These are phyloP conservation scores for Megaceryle torquata DNA, from an alignment of 2,113 vertebrate species.

Conservation along the genomic window DNA sequence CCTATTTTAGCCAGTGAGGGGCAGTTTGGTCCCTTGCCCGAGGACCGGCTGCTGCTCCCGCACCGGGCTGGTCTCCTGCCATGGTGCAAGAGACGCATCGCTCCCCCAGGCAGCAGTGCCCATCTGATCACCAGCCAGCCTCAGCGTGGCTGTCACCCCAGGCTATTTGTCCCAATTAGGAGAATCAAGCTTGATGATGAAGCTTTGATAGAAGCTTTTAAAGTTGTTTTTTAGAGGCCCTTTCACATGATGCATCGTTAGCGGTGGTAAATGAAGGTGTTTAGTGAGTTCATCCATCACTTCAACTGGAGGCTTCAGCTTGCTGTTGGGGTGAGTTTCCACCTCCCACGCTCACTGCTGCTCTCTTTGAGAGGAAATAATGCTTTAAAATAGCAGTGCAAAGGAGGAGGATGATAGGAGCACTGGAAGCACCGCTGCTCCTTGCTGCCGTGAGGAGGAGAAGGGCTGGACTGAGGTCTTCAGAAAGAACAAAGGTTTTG, in stretches of 20 bases:
- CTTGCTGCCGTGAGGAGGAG: fast-evolving
- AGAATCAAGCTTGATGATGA: not conserved
- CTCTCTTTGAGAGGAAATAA: not conserved
- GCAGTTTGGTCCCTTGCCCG: not conserved
- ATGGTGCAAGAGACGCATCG: fast-evolving
- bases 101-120: not conserved
- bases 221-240: not conserved
- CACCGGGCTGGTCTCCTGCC: not conserved
- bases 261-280: not conserved
- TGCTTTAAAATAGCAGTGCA: not conserved
- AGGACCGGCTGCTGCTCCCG: not conserved
- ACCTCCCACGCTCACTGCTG: not conserved
- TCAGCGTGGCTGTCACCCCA: not conserved
- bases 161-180: not conserved
- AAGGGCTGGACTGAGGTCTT: not conserved
- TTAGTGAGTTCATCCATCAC: conserved; percentile 24
- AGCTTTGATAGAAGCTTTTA: not conserved
- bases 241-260: not conserved
- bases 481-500: not conserved
- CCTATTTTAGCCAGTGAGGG: not conserved
- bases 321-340: not conserved
- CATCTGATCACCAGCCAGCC: not conserved
- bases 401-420: not conserved
- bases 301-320: not conserved
- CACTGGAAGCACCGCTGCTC: not conserved